Evolutionary conservation across 2,888 invertebrate genomes (phyloP).

Genomic region (Thera obeliscata): DNA sequence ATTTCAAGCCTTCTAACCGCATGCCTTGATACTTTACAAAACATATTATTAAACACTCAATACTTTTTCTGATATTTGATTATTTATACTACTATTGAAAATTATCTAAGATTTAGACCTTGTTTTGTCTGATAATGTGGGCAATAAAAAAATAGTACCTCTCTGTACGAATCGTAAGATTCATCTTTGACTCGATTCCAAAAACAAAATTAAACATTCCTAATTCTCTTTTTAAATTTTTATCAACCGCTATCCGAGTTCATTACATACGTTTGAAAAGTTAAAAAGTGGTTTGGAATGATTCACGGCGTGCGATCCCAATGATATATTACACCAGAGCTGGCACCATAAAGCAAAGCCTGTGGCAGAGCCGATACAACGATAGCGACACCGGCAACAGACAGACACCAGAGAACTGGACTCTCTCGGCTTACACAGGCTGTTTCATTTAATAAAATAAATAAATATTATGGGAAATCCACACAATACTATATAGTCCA

Average conservation of each 20-base stretch:
- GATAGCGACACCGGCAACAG: constrained; percentile 82
- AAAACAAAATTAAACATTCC: constrained; percentile 38
- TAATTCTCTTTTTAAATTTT: constrained; percentile 60
- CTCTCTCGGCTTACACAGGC: constrained; percentile 64
- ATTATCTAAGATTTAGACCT: no score
- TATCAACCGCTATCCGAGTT: constrained; percentile 73
- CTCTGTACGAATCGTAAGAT: constrained; percentile 13
- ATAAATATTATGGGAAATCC: not conserved
- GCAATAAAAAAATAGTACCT: not conserved
- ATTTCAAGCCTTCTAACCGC: constrained; percentile 65
- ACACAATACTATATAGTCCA: no score
- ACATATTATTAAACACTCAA: constrained; percentile 9
- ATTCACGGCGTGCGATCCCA: constrained; percentile 83
- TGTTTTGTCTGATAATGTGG: not conserved
- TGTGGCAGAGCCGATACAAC: constrained; percentile 82
- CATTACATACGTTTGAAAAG: constrained; percentile 77
- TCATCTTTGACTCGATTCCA: constrained; percentile 29
- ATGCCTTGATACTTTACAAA: constrained; percentile 36
- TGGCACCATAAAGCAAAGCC: constrained; percentile 84
- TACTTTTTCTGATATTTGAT: not conserved
- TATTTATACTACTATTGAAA: no score
- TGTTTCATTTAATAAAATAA: constrained; percentile 40
- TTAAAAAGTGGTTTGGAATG: constrained; percentile 80
- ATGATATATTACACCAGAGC: constrained; percentile 82
- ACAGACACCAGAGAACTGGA: constrained; percentile 79